These are phyloP conservation scores for Calidris pygmaea DNA, from an alignment of 2,113 vertebrate species.

Conservation along the genomic window DNA sequence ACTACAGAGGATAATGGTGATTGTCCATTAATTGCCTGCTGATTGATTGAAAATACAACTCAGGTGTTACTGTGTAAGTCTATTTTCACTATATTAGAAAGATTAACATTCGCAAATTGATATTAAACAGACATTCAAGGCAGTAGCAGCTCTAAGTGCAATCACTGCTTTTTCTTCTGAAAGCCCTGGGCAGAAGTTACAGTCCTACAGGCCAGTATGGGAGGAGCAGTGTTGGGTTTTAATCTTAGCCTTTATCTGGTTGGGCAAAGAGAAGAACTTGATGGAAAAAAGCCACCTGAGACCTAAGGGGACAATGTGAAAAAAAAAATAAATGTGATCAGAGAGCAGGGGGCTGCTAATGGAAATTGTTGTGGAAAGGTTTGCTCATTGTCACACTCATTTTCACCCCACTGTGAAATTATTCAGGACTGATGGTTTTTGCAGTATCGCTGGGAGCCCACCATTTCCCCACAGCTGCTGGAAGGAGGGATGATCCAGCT, in stretches of 20 bases:
- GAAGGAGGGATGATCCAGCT: neutral
- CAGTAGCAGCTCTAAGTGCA: neutral
- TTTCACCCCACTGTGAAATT: neutral
- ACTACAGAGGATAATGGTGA: neutral
- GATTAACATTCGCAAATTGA: neutral
- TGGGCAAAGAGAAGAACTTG: neutral
- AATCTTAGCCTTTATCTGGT: neutral
- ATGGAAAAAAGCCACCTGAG: neutral
- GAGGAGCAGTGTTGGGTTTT: neutral
- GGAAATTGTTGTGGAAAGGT: accelerated
- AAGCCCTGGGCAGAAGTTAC: neutral
- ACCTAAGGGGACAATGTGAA: neutral
- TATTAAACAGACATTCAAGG: neutral
- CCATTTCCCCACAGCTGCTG: neutral
- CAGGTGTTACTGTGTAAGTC: neutral
- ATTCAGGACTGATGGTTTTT: neutral
- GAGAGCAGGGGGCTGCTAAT: neutral
- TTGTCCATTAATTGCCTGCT: neutral
- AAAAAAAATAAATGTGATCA: neutral
- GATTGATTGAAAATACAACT: neutral
- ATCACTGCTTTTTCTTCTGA: neutral
- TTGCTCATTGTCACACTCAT: neutral
- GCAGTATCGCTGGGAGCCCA: neutral
- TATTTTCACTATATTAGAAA: neutral
- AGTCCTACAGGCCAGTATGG: neutral